phyloP scores from a whole-genome alignment of 2,113 vertebrate genomes.

The Saimiri boliviensis region DNA sequence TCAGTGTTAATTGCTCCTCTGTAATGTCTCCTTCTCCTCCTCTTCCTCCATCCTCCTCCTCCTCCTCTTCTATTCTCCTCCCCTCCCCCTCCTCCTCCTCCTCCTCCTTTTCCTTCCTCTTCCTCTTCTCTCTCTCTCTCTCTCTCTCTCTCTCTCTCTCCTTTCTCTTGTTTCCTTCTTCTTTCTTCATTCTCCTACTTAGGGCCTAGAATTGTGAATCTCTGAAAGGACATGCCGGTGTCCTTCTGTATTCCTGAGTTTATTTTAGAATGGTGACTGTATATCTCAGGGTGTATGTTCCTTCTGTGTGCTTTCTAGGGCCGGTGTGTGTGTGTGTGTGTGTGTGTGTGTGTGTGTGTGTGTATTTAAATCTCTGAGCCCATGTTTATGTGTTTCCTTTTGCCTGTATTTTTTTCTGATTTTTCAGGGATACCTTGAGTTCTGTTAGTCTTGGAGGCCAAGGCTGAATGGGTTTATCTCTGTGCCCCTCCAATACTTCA shows the following conservation, averaged over 20 bases:
- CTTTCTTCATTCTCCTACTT: too few relatives aligned
- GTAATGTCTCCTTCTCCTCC: background rate
- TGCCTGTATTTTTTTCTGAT: background rate
- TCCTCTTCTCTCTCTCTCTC: rapidly evolving
- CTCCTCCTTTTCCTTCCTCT: rapidly evolving
- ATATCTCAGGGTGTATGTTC: rapidly evolving
- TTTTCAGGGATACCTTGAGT: background rate
- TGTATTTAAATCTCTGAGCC: background rate
- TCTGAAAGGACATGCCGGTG: rapidly evolving
- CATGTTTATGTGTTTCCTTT: background rate
- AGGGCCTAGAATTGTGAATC: background rate
- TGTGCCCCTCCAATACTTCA: background rate
- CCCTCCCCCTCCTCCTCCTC: background rate
- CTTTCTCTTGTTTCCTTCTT: too few relatives aligned
- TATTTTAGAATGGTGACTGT: background rate
- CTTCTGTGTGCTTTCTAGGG: background rate
- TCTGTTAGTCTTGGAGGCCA: background rate
- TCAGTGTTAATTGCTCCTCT: rapidly evolving
- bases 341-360: background rate
- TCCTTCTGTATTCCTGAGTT: background rate
- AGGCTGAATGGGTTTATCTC: background rate
- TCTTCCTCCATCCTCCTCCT: background rate
- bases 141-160: too few relatives aligned
- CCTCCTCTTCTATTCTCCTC: background rate
- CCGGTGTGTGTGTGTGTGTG: background rate